Evolutionary conservation across 2,113 vertebrate genomes (phyloP), one percentile per base, ranked within the genome.

Genomic region (Pluvianellus socialis): DNA sequence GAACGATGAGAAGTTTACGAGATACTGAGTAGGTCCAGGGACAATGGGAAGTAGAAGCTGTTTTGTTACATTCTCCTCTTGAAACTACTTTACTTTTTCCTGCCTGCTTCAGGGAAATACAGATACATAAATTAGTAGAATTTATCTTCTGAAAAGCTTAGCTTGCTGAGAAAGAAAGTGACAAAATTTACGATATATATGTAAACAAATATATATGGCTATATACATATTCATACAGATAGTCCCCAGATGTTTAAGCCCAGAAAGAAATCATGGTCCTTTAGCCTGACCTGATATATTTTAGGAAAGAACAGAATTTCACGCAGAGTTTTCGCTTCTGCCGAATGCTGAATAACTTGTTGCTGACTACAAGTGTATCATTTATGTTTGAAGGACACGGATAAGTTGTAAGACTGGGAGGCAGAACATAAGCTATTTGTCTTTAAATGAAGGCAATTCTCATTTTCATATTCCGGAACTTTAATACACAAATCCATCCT

Each of bases 171-270:
- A 19, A 86, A 70, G 42, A 94, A 71, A 66, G 32, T 20, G 61
- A 33, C 24, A 40, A 79, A 77, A 45, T 32, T 1, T 49, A 26
- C 38, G 45, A 30, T 18, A 70, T 8, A 45, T 3, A 21, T 68
- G 16, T 21, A 68, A 28, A 70, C 3, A 84, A 30, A 63, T 33
- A 53, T 42, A 30, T 18, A 12, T n/a, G 6, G 3, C 1, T 9
- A 17, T 14, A n/a, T 18, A 58, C 18, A 2, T 4, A 28, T 4
- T 24, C 3, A 44, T 7, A 20, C 4, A 38, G 11, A 33, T 6
- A n/a, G 44, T 8, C 4, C 5, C 8, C 33, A 53, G 53, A 75
- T 35, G 12, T 45, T 83, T 55, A 32, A 80, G 33, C 66, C 16
- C 35, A 63, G 27, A 44, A 81, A 30, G 23, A 72, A 77, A 14